Conservation (phyloP, 1,140 invertebrate species). For the Nephila pilipes region DNA sequence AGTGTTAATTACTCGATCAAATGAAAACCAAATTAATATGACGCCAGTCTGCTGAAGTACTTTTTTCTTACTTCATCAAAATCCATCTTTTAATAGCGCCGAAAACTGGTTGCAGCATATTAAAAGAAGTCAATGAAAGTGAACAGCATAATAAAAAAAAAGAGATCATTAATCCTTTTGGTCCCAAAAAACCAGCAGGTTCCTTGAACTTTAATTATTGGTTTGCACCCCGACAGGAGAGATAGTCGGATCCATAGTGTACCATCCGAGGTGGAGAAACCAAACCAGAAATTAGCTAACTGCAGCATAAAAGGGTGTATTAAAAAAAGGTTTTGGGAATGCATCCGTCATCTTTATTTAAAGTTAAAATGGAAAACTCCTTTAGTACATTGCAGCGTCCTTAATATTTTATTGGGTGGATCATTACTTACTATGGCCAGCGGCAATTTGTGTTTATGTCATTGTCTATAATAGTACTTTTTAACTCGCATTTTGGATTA, state of each 20-base stretch:
- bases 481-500: no score
- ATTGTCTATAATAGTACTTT: not conserved
- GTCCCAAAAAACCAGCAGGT: not conserved
- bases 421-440: not conserved
- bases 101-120: not conserved
- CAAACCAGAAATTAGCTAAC: not conserved
- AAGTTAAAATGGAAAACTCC: conserved; percentile 17
- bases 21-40: not conserved
- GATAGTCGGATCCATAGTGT: not conserved
- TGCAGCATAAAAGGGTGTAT: not conserved
- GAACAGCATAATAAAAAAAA: not conserved
- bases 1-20: conserved; percentile 1
- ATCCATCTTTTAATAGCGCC: not conserved
- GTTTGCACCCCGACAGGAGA: not conserved
- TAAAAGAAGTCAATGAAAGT: not conserved
- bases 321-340: not conserved
- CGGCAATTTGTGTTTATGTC: not conserved
- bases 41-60: not conserved
- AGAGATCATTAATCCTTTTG: conserved; percentile 6
- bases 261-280: not conserved
- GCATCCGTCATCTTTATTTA: conserved; percentile 14
- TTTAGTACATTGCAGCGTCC: not conserved
- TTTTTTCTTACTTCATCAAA: not conserved
- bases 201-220: conserved; percentile 25
- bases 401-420: conserved; percentile 28